Evolutionary conservation across 1,140 invertebrate genomes (phyloP).

Genomic region (Contarinia nasturtii): DNA sequence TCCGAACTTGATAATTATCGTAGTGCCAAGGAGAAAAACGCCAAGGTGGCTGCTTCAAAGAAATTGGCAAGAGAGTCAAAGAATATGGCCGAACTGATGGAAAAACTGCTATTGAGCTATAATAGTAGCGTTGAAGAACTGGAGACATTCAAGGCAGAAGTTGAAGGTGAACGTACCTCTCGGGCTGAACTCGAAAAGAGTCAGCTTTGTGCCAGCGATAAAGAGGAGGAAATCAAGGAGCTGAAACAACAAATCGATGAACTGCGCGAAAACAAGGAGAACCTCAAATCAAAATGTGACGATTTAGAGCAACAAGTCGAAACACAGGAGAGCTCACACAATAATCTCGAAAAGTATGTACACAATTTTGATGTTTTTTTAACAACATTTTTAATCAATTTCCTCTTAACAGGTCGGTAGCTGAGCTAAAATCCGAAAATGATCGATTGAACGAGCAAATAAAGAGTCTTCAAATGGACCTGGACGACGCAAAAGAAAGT

Average conservation of each 20-base stretch:
- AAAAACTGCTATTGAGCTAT: slow-evolving; percentile 15
- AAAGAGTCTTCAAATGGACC: background rate
- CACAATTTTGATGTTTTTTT: no score
- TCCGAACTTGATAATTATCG: slow-evolving; percentile 19
- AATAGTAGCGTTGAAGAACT: slow-evolving; percentile 4
- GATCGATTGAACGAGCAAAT: background rate
- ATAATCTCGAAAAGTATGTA: no score
- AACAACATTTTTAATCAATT: no score
- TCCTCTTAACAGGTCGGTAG: no score
- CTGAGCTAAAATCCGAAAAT: background rate
- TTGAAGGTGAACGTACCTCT: background rate
- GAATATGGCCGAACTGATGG: slow-evolving; percentile 15
- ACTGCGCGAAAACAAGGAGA: no score
- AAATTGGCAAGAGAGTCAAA: slow-evolving; percentile 22
- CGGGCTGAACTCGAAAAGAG: no score
- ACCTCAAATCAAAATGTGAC: no score
- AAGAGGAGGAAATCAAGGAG: no score
- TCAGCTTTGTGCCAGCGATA: no score
- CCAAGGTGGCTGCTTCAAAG: slow-evolving; percentile 19
- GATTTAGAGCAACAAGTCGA: no score
- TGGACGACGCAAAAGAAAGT: background rate
- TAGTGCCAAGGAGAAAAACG: slow-evolving; percentile 16
- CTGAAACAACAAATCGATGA: no score
- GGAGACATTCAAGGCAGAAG: background rate
- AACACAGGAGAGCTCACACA: no score